Evolutionary conservation across 2,888 invertebrate genomes (phyloP).

Genomic region (Cryptocephalus primarius): DNA sequence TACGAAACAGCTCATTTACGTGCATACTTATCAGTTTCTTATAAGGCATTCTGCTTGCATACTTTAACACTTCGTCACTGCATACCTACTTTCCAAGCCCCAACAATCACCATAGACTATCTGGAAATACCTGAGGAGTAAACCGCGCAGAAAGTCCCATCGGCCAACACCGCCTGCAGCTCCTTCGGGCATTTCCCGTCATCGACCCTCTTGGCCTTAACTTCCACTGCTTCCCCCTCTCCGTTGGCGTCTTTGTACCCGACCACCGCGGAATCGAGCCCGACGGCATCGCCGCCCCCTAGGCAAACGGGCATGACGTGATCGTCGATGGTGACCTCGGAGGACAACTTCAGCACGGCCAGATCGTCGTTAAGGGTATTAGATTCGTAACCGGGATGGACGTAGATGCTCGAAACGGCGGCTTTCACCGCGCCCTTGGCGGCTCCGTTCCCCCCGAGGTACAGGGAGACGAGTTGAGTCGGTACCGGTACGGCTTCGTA

Average conservation of each 20-base stretch:
- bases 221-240: constrained; percentile 7
- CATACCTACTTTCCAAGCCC: too few species aligned
- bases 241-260: constrained; percentile 12
- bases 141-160: constrained; percentile 13
- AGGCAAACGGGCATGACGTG: constrained; percentile 46
- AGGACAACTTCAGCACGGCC: constrained; percentile 40
- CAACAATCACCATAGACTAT: background rate
- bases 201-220: constrained; percentile 8
- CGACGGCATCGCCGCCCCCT: constrained; percentile 2
- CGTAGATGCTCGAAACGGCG: constrained; percentile 36
- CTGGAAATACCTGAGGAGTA: constrained; percentile 14
- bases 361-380: constrained; percentile 42
- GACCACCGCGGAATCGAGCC: constrained; percentile 9
- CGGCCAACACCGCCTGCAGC: constrained; percentile 9
- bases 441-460: constrained; percentile 6
- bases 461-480: constrained; percentile 7
- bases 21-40: too few species aligned
- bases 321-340: constrained; percentile 38
- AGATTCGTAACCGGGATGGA: constrained; percentile 44
- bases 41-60: too few species aligned
- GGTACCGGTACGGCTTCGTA: constrained; percentile 9
- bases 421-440: constrained; percentile 2
- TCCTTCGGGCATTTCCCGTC: constrained; percentile 11
- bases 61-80: too few species aligned
- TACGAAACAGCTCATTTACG: too few species aligned